Base-by-base conservation (phyloP, 2,888 invertebrate genomes). In the Agrotis exclamationis region DNA sequence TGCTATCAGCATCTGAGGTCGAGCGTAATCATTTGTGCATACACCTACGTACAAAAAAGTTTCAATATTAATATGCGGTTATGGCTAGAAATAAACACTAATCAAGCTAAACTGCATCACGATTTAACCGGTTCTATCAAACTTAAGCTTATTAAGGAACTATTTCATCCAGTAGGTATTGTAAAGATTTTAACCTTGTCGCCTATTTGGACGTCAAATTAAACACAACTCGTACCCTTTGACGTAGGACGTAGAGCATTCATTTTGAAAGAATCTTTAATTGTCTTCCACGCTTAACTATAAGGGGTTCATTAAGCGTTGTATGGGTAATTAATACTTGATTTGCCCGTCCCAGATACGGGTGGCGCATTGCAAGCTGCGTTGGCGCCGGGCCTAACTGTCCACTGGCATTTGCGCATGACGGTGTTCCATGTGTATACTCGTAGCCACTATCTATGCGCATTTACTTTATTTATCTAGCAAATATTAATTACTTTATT, bases 341-440 rank as follows among this genome's bases (percentile, higher is more conserved):
- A 94, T 94, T 93, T 89, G 93, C 91, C 88, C 92, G 95, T 95
- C 93, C 95, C 91, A 93, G 92, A 91, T 95, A 95, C 96, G 93
- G 91, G 91, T 80, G 87, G 91, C 90, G 96, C 95, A 95, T 96
- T 90, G 88, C 93, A 95, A 95, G 89, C 90, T 90, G 87, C 89
- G 85, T 77, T 90, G 96, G 96, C 96, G 96, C 96, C 96, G 88
- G 76, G 82, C 85, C 91, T 96, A 96, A 96, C 96, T 96, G 96
- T 96, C 91, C 91, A 88, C 86, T 90, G 91, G 91, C 91, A 91
- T 94, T 94, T 92, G 92, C 87, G 89, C 90, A 92, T 90, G 85
- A 79, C 81, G 79, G 76, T 87, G 86, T 87, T 89, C 86, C 88
- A 88, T 86, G 88, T 82, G 80, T 85, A 85, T 76, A 78, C 76